Evolutionary conservation across 2,113 vertebrate species (phyloP).

Genomic region (Catagonus wagneri): DNA sequence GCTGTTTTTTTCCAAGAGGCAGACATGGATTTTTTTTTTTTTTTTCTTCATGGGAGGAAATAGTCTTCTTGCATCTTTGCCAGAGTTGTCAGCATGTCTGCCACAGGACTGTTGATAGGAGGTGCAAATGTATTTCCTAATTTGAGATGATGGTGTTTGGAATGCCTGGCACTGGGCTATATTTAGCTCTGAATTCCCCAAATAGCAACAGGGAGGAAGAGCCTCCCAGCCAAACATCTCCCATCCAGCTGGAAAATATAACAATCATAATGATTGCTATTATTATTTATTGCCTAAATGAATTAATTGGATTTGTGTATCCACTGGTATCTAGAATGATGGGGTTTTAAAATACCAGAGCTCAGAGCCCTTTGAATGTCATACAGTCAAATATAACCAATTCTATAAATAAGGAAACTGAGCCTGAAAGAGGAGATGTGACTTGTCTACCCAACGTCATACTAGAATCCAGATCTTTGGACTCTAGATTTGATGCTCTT

Average conservation of each 20-base stretch:
- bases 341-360: not conserved
- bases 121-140: conserved; percentile 80
- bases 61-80: conserved; percentile 50
- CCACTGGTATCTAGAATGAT: not conserved
- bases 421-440: not conserved
- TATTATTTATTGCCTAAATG: conserved; percentile 60
- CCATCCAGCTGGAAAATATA: conserved; percentile 63
- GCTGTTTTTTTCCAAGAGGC: not conserved
- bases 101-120: conserved; percentile 78
- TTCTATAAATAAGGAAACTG: not conserved
- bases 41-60: conserved; percentile 7
- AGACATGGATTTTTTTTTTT: not conserved
- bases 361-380: not conserved
- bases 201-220: conserved; percentile 77
- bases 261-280: conserved; percentile 50
- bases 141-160: conserved; percentile 77
- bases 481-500: conserved; percentile 31
- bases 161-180: conserved; percentile 75
- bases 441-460: not conserved
- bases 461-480: not conserved
- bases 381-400: not conserved
- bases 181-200: conserved; percentile 75
- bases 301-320: not conserved
- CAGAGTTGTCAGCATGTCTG: conserved; percentile 69
- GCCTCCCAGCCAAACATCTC: conserved; percentile 46